A percentile compares a stretch with the other conserved stretches of the same genome.
Conservation (phyloP, 2,888 invertebrate genomes). For the Germaria angustata region DNA sequence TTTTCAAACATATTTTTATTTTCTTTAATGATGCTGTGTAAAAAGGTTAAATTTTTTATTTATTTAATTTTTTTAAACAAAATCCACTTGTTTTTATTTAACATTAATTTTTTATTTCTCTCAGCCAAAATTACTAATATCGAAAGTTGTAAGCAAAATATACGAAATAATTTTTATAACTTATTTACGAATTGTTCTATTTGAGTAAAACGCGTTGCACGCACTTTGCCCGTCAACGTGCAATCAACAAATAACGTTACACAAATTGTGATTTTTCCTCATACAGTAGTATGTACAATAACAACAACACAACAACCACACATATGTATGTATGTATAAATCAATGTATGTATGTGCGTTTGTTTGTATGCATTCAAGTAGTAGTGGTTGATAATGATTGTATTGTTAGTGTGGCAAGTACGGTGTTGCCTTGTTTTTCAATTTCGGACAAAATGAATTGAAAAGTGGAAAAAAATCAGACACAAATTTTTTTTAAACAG, state of each 20-base stretch:
- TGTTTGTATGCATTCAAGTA: constrained; percentile 17
- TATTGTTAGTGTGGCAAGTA: constrained; percentile 64
- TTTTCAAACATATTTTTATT: not conserved
- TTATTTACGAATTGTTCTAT: constrained; percentile 48
- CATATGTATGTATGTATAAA: not conserved
- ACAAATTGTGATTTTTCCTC: constrained; percentile 64
- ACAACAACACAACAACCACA: constrained; percentile 22
- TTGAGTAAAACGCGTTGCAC: constrained; percentile 70
- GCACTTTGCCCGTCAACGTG: constrained; percentile 76
- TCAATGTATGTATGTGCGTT: constrained; percentile 59
- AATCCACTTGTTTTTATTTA: not conserved
- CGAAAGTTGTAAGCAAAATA: constrained; percentile 8
- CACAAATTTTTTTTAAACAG: constrained; percentile 27
- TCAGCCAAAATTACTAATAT: not conserved
- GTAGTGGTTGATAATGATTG: constrained; percentile 54
- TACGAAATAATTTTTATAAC: constrained; percentile 22
- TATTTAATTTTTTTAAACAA: not conserved
- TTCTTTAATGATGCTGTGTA: not conserved
- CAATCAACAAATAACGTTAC: constrained; percentile 77
- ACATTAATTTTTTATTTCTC: not conserved
- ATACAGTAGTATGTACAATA: constrained; percentile 49
- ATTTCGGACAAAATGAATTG: constrained; percentile 53
- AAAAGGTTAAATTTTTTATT: constrained; percentile 19
- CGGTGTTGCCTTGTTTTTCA: constrained; percentile 50
- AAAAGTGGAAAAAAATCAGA: constrained; percentile 23